Evolutionary conservation across 2,888 invertebrate genomes (phyloP).

Genomic region (Chydorus sphaericus): DNA sequence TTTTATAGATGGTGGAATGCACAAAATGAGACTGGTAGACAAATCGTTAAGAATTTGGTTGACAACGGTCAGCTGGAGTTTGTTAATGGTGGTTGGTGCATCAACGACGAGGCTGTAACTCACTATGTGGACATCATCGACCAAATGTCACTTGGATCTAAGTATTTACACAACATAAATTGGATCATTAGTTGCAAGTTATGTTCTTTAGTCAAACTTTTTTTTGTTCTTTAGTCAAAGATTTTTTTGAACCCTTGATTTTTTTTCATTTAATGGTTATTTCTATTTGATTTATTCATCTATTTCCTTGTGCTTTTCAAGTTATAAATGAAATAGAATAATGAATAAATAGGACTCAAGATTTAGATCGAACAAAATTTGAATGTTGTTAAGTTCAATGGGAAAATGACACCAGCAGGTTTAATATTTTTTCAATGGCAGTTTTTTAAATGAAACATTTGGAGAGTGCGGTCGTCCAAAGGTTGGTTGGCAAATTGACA

Average conservation of each 20-base stretch:
- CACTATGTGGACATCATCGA: conserved; percentile 24
- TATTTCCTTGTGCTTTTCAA: too few relatives aligned
- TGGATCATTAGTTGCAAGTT: too few relatives aligned
- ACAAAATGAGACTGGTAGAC: conserved; percentile 42
- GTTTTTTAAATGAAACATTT: conserved; percentile 46
- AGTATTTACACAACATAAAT: too few relatives aligned
- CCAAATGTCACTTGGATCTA: conserved; percentile 25
- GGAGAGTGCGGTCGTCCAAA: conserved; percentile 58
- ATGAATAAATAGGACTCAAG: too few relatives aligned
- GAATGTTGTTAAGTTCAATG: too few relatives aligned
- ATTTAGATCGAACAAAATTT: conserved; percentile 8
- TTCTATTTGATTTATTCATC: conserved; percentile 6
- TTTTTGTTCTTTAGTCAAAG: too few relatives aligned
- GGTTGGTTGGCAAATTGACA: conserved; percentile 74
- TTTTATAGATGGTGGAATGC: conserved; percentile 53
- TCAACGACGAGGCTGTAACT: conserved; percentile 25
- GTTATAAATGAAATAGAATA: too few relatives aligned
- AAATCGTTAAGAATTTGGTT: conserved; percentile 45
- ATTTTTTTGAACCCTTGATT: too few relatives aligned
- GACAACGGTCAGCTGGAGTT: conserved; percentile 29
- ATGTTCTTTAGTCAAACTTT: too few relatives aligned
- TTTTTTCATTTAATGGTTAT: too few relatives aligned
- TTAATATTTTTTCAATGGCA: too few relatives aligned
- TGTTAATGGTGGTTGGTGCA: conserved; percentile 25
- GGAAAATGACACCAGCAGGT: too few relatives aligned